Conservation (phyloP, 2,113 vertebrate genomes). For the Myotis yumanensis region DNA sequence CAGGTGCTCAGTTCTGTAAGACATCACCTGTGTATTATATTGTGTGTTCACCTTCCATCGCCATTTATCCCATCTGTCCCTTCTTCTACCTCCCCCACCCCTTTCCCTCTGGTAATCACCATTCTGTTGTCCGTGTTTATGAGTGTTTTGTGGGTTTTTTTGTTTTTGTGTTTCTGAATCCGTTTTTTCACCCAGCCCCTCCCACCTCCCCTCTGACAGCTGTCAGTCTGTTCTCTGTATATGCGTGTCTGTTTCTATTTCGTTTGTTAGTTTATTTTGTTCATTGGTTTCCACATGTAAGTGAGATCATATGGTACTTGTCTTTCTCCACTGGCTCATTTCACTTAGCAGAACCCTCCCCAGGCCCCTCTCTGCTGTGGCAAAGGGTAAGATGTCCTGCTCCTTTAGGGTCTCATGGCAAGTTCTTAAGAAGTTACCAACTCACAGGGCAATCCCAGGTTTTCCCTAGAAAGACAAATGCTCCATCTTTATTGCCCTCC, state of each 20-base stretch:
- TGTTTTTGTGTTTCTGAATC: background rate
- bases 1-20: background rate
- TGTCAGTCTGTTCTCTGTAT: background rate
- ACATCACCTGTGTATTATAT: background rate
- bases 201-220: background rate
- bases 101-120: background rate
- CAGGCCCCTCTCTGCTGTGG: background rate
- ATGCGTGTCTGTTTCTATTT: background rate
- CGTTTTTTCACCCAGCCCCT: background rate
- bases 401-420: background rate
- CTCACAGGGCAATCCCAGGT: background rate
- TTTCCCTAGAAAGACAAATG: background rate
- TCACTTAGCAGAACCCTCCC: background rate
- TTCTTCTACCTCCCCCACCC: background rate
- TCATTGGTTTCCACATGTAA: background rate
- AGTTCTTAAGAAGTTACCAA: background rate
- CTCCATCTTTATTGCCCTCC: background rate
- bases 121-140: no score
- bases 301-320: background rate
- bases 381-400: background rate
- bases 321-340: background rate
- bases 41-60: background rate
- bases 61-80: background rate
- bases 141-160: background rate
- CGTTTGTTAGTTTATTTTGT: background rate